Percentiles rank a stretch among this genome's conserved stretches.
Conservation (phyloP, 2,113 vertebrate species). For the Herpailurus yagouaroundi region DNA sequence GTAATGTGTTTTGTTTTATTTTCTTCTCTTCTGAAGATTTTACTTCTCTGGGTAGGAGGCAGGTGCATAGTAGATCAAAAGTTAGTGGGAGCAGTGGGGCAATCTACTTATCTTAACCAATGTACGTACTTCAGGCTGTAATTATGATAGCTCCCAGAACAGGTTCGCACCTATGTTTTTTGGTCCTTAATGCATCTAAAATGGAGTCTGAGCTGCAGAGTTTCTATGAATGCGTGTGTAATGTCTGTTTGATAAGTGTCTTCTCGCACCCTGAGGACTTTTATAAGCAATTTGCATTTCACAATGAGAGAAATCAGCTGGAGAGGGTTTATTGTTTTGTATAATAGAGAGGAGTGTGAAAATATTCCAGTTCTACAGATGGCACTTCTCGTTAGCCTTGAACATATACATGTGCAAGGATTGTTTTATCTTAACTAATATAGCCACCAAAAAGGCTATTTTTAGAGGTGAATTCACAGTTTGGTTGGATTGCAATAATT, state of each 20-base stretch:
- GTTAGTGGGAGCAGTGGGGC: slow-evolving; percentile 48
- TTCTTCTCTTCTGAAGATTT: slow-evolving; percentile 66
- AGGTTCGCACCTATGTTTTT: slow-evolving; percentile 79
- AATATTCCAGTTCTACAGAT: slow-evolving; percentile 86
- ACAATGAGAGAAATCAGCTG: slow-evolving; percentile 87
- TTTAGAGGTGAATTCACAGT: slow-evolving; percentile 79
- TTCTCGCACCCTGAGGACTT: slow-evolving; percentile 87
- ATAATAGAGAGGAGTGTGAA: slow-evolving; percentile 86
- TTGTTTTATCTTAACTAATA: slow-evolving; percentile 80
- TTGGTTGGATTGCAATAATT: slow-evolving; percentile 80
- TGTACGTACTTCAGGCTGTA: slow-evolving; percentile 67
- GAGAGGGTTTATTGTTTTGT: slow-evolving; percentile 87
- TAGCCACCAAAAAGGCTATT: slow-evolving; percentile 66
- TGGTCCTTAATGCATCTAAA: slow-evolving; percentile 82
- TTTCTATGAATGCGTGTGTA: slow-evolving; percentile 78
- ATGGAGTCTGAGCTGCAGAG: slow-evolving; percentile 69
- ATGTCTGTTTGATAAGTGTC: slow-evolving; percentile 87
- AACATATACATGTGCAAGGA: slow-evolving; percentile 78
- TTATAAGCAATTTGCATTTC: slow-evolving; percentile 87
- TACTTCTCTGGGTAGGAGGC: slow-evolving; percentile 27
- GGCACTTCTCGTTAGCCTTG: slow-evolving; percentile 83
- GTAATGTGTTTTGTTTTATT: background rate
- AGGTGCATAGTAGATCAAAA: slow-evolving; percentile 64
- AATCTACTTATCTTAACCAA: slow-evolving; percentile 67
- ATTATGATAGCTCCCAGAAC: slow-evolving; percentile 76